Percentiles rank a stretch among this genome's conserved stretches.
These are phyloP conservation scores for Heterodera filipjevi DNA, from an alignment of 2,888 invertebrate species.

Conservation along the genomic window DNA sequence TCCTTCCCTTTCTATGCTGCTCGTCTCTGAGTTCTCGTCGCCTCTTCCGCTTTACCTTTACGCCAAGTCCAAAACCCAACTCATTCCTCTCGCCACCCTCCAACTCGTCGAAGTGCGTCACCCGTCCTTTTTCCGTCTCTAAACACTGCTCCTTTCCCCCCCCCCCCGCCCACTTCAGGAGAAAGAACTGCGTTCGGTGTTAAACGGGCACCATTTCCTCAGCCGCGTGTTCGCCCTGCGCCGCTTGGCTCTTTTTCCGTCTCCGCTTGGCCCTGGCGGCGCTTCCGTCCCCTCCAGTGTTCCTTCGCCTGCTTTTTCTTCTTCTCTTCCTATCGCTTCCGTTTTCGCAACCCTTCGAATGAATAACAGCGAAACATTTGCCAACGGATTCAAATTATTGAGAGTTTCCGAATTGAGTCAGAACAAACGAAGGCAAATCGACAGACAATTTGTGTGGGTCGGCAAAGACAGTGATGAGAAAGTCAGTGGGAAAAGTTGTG, in stretches of 20 bases:
- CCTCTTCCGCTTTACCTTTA: slow-evolving; percentile 36
- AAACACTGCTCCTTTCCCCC: not conserved
- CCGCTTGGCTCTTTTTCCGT: slow-evolving; percentile 2
- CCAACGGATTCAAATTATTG: slow-evolving; percentile 11
- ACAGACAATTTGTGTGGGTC: slow-evolving; percentile 15
- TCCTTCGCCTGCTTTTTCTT: not conserved
- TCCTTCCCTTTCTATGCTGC: slow-evolving; percentile 1
- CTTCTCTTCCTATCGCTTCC: not conserved
- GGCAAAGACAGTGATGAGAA: slow-evolving; percentile 23
- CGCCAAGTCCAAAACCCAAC: slow-evolving; percentile 16
- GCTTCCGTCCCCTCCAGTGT: not conserved
- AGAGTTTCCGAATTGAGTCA: slow-evolving; percentile 18
- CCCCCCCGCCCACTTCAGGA: slow-evolving; percentile 1
- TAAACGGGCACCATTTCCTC: slow-evolving; percentile 14
- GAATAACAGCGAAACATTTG: slow-evolving; percentile 17
- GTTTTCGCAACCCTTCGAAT: slow-evolving; percentile 21
- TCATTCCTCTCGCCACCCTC: slow-evolving; percentile 26
- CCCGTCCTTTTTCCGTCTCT: not conserved
- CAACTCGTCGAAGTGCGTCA: slow-evolving; percentile 32
- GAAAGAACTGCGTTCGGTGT: slow-evolving; percentile 7
- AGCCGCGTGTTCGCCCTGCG: slow-evolving; percentile 23
- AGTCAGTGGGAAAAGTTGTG: not conserved
- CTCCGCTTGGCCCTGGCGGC: not conserved
- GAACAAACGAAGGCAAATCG: not conserved
- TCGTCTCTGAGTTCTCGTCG: slow-evolving; percentile 30